These are phyloP conservation scores for Camponotus vicinus DNA, from an alignment of 1,140 invertebrate species.

Conservation along the genomic window DNA sequence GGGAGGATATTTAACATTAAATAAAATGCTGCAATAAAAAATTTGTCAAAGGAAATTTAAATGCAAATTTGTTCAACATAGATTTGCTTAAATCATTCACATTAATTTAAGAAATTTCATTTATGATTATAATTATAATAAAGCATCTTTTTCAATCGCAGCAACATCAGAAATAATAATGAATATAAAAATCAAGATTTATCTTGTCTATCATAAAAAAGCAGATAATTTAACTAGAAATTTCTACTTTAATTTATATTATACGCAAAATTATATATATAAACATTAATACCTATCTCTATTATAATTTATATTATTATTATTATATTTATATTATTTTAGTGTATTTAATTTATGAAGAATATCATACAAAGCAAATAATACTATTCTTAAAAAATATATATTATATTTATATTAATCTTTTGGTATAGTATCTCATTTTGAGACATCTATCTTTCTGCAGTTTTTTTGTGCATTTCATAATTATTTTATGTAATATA, in stretches of 20 bases:
- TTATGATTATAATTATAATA: neutral
- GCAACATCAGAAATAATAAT: neutral
- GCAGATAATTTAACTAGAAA: neutral
- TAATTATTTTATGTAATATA: too few relatives aligned
- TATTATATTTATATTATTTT: neutral
- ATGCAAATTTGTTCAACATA: constrained; percentile 7
- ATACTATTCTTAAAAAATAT: neutral
- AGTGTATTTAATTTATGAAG: neutral
- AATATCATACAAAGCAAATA: neutral
- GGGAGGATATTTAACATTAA: neutral
- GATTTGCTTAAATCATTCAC: neutral
- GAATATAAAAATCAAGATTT: neutral
- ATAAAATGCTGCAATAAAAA: neutral
- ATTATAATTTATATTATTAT: neutral
- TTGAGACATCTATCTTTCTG: too few relatives aligned
- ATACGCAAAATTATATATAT: neutral
- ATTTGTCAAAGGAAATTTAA: neutral
- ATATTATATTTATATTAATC: too few relatives aligned
- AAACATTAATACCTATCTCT: neutral
- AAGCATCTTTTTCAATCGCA: neutral
- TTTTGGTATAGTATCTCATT: too few relatives aligned
- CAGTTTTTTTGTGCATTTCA: too few relatives aligned
- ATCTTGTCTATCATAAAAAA: neutral
- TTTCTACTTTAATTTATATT: constrained; percentile 1
- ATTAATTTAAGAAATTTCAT: constrained; percentile 2